Base-by-base conservation (phyloP, 2,797 vertebrate genomes). In the Petrocephalus sullivani region DNA sequence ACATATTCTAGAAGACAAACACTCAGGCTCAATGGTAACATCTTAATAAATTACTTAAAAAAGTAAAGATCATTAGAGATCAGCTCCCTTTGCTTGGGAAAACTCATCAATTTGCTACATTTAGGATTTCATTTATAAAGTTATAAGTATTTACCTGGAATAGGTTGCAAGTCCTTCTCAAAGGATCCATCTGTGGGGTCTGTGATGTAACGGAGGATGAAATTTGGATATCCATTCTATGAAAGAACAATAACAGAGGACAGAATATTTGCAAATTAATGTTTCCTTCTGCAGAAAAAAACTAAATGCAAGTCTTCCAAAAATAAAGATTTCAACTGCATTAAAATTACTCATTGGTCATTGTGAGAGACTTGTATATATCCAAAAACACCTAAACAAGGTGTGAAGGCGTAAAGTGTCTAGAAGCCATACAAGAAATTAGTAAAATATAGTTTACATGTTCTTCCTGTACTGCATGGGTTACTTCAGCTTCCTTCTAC, bases 191-290 rank as follows among this genome's bases (percentile, higher is more conserved):
- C 95, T 0, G 97, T 98, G 19, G 98, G 98, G 71, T 98, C 97
- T 0, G 96, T 96, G 91, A 97, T 98, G 90, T 99, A 99, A 12
- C 98, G 95, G 90, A 97, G 94, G 56, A 96, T 87, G 86, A 96
- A 91, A 91, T 95, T 88, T 0, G 95, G 94, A 81, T 91, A 93
- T 6, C 94, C 95, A 90, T 97, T 96, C 92, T 95, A 75, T 12
- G 61, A n/a, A n/a, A 78, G 37, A 90, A 37, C 3, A 81, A 23
- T 6, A 37, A 85, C 12, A 85, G 19, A 82, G 0, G 46, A 85
- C 41, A 67, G 46, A 75, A 54, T 46, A 81, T 37, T 49, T 33
- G 4, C 53, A 28, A 16, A 53, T 87, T 51, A 0, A 9, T 23
- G 46, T 21, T 87, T 1, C 10, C 8, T 60, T 10, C 10, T 53